These are phyloP conservation scores for Choreutis nemorana DNA, from an alignment of 2,888 invertebrate species.

Conservation along the genomic window DNA sequence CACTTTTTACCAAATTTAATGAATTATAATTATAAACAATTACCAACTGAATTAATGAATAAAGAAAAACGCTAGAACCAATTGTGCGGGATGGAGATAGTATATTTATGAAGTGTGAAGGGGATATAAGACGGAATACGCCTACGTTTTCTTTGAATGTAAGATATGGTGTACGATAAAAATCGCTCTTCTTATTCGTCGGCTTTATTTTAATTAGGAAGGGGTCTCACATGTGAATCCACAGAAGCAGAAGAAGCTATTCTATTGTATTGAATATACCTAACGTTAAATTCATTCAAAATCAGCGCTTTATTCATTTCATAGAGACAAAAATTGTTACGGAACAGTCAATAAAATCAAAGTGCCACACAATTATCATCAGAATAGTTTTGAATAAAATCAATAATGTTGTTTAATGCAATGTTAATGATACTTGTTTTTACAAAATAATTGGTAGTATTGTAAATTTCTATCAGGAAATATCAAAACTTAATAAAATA, in stretches of 20 bases:
- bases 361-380: too few species aligned
- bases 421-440: too few species aligned
- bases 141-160: conserved; percentile 54
- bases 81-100: conserved; percentile 29
- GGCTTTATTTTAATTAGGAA: conserved; percentile 61
- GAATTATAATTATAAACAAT: conserved; percentile 62
- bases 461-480: too few species aligned
- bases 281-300: too few species aligned
- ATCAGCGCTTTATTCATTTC: too few species aligned
- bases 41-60: conserved; percentile 52
- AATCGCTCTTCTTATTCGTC: conserved; percentile 65
- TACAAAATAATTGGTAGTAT: too few species aligned
- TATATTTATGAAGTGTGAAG: conserved; percentile 25
- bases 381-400: too few species aligned
- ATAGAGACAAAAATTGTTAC: too few species aligned
- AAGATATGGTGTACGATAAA: conserved; percentile 62
- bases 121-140: conserved; percentile 43
- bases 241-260: conserved; percentile 46
- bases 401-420: too few species aligned
- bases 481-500: too few species aligned
- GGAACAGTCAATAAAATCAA: too few species aligned
- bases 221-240: conserved; percentile 58
- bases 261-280: conserved; percentile 54
- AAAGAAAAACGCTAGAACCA: conserved; percentile 31
- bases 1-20: conserved; percentile 44